Evolutionary conservation across 1,140 invertebrate species (phyloP).

Genomic region (Conus ventricosus): DNA sequence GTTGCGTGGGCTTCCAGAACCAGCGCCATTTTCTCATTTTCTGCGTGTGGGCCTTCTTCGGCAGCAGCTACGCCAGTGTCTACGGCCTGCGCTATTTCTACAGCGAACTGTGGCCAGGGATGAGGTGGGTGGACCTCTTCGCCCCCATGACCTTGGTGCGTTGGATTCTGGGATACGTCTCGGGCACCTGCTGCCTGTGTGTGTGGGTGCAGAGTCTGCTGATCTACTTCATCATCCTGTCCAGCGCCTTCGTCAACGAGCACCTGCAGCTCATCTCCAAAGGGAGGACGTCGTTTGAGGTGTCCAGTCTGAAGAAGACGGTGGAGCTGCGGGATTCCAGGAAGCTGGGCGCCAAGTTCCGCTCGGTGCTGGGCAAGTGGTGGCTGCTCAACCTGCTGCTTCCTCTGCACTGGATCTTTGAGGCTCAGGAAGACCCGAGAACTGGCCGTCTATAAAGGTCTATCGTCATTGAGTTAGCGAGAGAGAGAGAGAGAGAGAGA

Average conservation of each 20-base stretch:
- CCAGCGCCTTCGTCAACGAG: slow-evolving; percentile 35
- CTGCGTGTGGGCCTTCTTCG: slow-evolving; percentile 77
- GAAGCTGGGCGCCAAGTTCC: slow-evolving; percentile 40
- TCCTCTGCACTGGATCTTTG: slow-evolving; percentile 48
- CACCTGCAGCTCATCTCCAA: slow-evolving; percentile 35
- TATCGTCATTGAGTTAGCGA: slow-evolving; percentile 26
- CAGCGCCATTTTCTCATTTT: slow-evolving; percentile 91
- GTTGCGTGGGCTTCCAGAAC: slow-evolving; percentile 92
- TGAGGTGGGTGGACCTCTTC: slow-evolving; percentile 50
- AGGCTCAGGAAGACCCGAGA: slow-evolving; percentile 51
- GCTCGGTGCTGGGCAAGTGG: slow-evolving; percentile 51
- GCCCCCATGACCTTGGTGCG: slow-evolving; percentile 48
- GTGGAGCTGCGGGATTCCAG: slow-evolving; percentile 49
- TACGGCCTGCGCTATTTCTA: slow-evolving; percentile 46
- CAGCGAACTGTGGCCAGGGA: slow-evolving; percentile 37
- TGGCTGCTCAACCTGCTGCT: slow-evolving; percentile 54
- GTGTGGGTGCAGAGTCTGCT: slow-evolving; percentile 41
- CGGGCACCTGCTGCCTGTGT: slow-evolving; percentile 27
- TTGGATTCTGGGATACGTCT: slow-evolving; percentile 44
- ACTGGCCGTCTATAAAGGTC: slow-evolving; percentile 55
- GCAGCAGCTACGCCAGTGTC: slow-evolving; percentile 39
- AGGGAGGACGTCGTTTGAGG: slow-evolving; percentile 57
- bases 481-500: too few relatives aligned
- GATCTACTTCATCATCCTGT: slow-evolving; percentile 42
- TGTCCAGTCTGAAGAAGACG: slow-evolving; percentile 36